Base-by-base conservation (phyloP, 1,140 invertebrate genomes). In the Armadillidium nasatum region DNA sequence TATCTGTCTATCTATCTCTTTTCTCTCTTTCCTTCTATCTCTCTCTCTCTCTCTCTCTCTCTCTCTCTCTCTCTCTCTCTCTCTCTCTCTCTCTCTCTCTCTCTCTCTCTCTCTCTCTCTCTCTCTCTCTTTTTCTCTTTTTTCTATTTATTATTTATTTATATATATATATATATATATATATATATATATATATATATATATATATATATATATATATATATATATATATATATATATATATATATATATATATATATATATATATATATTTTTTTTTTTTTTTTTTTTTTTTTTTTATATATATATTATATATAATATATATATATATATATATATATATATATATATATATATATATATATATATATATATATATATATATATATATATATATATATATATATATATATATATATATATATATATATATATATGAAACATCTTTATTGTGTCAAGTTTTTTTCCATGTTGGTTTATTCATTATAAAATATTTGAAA, bases 131-230 rank as follows among this genome's bases (percentile, higher is more conserved):
- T 33, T 33, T 6, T 33, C 33, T 33, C 33, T 33, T 33, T 6
- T 33, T 6, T 33, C 33, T 33, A n/a, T n/a, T n/a, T n/a, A n/a
- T n/a, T n/a, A n/a, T n/a, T n/a, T n/a, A n/a, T n/a, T n/a, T 33
- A 33, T 33, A 33, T 33, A 33, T 33, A 33, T 33, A 33, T 33
- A 33, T 33, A 33, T 33, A 33, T 33, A 33, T 33, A 33, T 33
- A 33, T 33, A 33, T 33, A 33, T 33, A 60, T 60, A 60, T 60
- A 60, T 60, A 7, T 3, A 7, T 60, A 60, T 60, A 60, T 21
- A 60, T 60, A 60, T 60, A 60, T 21, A 60, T 60, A 60, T 60
- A 60, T 21, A 60, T 60, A 60, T 60, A 60, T 60, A 60, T 60
- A 60, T 60, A 60, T 60, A 60, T 60, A 60, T 60, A 60, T 21